Base-by-base conservation (phyloP, 2,888 invertebrate genomes). In the Erynnis tages region DNA sequence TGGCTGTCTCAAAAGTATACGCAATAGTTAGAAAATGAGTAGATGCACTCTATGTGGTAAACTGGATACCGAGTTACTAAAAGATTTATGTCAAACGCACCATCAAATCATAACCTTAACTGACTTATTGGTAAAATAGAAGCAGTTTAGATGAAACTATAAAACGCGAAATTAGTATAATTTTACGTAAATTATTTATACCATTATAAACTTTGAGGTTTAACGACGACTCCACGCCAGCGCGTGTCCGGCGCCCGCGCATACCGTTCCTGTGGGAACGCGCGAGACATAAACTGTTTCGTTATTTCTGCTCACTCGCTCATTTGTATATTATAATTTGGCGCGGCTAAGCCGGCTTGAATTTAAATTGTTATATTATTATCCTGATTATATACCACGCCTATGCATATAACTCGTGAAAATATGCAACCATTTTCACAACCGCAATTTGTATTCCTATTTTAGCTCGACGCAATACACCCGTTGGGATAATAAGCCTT, bases 261-360 rank as follows among this genome's bases (percentile, higher is more conserved):
- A 83, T 84, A 84, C 83, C 84, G 83, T 88, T 88, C 88, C 89
- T 89, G 86, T 89, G 89, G 87, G 88, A 89, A 89, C 86, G 81
- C 71, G 71, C 82, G 72, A 75, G 82, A 86, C 86, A 82, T 87
- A 87, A 89, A 88, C 86, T 79, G 85, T 86, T 86, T 83, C 76
- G 85, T 85, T 87, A 84, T 87, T 85, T 88, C 84, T 87, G 86
- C 86, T 85, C 80, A 82, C 78, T 82, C 79, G 74, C 82, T 88
- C 86, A 86, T 86, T 88, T 85, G 82, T 88, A 82, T 88, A 86
- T 87, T 88, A 84, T 88, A 87, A 87, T 88, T 88, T 83, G 82
- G 78, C 70, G 62, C 70, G 64, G 71, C 63, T 67, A 61, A 67
- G 70, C 65, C 62, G 63, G 59, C 62, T 62, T 68, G 62, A 67